These are phyloP conservation scores for Caenorhabditis becei DNA, from an alignment of 2,888 invertebrate species.

Conservation along the genomic window DNA sequence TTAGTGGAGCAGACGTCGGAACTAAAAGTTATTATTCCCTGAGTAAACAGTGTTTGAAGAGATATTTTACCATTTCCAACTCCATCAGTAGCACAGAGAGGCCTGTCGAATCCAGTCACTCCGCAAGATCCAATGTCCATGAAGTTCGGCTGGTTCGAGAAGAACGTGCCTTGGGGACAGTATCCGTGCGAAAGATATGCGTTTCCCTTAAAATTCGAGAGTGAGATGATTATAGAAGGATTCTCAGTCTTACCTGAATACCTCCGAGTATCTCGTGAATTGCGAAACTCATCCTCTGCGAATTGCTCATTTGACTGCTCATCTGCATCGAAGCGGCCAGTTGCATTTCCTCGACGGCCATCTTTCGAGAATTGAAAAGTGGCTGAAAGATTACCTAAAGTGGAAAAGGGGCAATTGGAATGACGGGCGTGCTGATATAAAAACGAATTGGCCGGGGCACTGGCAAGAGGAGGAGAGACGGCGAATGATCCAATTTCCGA, in stretches of 20 bases:
- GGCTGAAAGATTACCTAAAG: slow-evolving; percentile 49
- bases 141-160: slow-evolving; percentile 57
- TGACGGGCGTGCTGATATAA: slow-evolving; percentile 43
- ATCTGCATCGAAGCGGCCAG: slow-evolving; percentile 61
- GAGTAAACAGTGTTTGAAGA: neutral
- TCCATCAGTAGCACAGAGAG: slow-evolving; percentile 39
- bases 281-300: slow-evolving; percentile 76
- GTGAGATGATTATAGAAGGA: neutral
- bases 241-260: slow-evolving; percentile 60
- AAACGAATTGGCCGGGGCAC: slow-evolving; percentile 43
- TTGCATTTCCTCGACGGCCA: slow-evolving; percentile 72
- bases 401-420: slow-evolving; percentile 47
- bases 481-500: slow-evolving; percentile 56
- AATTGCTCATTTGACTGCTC: slow-evolving; percentile 54
- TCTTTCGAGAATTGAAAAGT: slow-evolving; percentile 22
- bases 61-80: slow-evolving; percentile 21
- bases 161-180: slow-evolving; percentile 71
- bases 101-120: slow-evolving; percentile 46
- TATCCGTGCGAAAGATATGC: slow-evolving; percentile 67
- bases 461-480: slow-evolving; percentile 8
- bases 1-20: slow-evolving; percentile 25
- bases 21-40: slow-evolving; percentile 10
- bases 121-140: slow-evolving; percentile 57
- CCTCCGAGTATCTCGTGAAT: slow-evolving; percentile 78
- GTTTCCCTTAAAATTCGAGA: slow-evolving; percentile 45